Conservation (phyloP, 2,113 vertebrate genomes). For the Serinus canaria region DNA sequence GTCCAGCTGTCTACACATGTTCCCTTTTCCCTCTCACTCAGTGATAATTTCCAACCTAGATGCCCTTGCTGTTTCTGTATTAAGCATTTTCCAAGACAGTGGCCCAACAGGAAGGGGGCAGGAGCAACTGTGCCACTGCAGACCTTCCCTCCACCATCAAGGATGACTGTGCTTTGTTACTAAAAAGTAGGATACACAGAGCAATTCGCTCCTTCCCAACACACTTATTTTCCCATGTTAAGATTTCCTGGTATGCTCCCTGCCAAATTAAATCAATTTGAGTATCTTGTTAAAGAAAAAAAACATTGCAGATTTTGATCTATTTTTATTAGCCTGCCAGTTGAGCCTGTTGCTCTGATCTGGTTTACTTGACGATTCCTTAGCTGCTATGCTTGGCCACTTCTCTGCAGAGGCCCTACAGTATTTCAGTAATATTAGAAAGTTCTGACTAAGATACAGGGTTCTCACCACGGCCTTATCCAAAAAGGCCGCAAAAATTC, state of each 20-base stretch:
- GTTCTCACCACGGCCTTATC: neutral
- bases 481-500: neutral
- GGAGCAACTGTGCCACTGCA: neutral
- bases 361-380: neutral
- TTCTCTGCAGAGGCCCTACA: neutral
- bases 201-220: neutral
- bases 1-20: fast-evolving
- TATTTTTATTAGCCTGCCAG: slow-evolving; percentile 2
- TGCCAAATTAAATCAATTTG: slow-evolving; percentile 3
- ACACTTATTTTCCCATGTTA: neutral
- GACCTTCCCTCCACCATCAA: neutral
- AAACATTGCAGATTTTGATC: neutral
- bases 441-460: neutral
- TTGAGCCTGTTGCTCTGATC: neutral
- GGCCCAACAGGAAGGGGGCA: neutral
- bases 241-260: neutral
- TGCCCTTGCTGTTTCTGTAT: neutral
- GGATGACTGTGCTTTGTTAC: fast-evolving
- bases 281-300: neutral
- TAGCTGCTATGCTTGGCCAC: neutral
- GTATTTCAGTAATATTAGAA: neutral
- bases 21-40: neutral
- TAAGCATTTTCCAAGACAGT: neutral
- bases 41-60: neutral
- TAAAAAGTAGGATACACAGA: neutral